Percentiles rank a stretch among this genome's conserved stretches.
phyloP scores from a whole-genome alignment of 2,113 vertebrate species.

The Camelus dromedarius region DNA sequence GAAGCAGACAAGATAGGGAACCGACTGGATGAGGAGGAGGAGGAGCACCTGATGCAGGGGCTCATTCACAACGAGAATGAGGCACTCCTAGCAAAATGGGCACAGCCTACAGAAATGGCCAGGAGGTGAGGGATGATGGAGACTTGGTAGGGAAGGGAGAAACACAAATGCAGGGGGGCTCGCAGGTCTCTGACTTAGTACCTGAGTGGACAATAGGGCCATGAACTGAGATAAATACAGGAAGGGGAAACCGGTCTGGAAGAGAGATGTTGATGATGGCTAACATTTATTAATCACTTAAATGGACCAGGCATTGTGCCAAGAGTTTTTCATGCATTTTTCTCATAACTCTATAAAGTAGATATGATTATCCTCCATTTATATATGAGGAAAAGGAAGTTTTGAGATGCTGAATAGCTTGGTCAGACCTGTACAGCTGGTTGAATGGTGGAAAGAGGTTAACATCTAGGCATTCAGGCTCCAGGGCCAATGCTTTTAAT shows the following conservation, averaged over 20 bases:
- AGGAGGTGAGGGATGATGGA: not conserved
- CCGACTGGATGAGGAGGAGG: not conserved
- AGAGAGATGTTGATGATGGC: not conserved
- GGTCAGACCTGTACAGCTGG: not conserved
- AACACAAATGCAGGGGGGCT: not conserved
- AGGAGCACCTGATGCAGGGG: not conserved
- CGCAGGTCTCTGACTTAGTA: not conserved
- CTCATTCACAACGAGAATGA: not conserved
- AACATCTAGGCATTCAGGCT: not conserved
- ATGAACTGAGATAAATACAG: not conserved
- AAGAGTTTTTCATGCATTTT: conserved; percentile 32
- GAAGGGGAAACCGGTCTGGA: conserved; percentile 26
- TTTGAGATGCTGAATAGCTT: not conserved
- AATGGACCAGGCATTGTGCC: not conserved
- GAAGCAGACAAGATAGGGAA: not conserved
- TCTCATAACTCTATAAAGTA: conserved; percentile 13
- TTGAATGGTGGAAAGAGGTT: conserved; percentile 1
- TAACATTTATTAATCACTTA: conserved; percentile 36
- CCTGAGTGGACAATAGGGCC: not conserved
- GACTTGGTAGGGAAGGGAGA: not conserved
- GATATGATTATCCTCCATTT: conserved; percentile 32
- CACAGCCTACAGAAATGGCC: not conserved
- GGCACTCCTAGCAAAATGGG: not conserved
- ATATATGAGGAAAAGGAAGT: conserved; percentile 48
- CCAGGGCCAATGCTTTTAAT: not conserved